Evolutionary conservation across 2,113 vertebrate genomes (phyloP).

Genomic region (Megaptera novaeangliae): DNA sequence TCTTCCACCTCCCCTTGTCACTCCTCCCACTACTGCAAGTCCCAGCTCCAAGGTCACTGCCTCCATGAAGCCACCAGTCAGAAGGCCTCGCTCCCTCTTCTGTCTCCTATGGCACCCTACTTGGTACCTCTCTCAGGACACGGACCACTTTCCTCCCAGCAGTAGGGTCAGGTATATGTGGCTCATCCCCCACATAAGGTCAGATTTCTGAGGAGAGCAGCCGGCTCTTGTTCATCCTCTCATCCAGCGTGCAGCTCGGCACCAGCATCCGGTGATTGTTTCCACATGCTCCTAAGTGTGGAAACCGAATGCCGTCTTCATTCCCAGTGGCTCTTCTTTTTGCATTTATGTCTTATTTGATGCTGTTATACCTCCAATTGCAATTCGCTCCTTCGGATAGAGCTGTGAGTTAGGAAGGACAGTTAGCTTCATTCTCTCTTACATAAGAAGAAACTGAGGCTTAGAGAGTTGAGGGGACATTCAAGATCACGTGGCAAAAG

Average conservation of each 20-base stretch:
- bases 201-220: background rate
- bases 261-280: rapidly evolving
- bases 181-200: background rate
- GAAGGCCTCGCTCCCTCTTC: background rate
- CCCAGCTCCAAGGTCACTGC: background rate
- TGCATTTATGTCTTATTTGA: background rate
- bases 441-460: background rate
- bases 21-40: background rate
- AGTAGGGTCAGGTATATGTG: too few species aligned
- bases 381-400: background rate
- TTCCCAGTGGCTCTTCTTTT: too few species aligned
- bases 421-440: background rate
- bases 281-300: background rate
- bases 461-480: background rate
- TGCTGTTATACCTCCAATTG: background rate
- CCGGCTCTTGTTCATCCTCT: background rate
- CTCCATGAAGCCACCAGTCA: background rate
- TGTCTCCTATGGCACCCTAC: background rate
- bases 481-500: background rate
- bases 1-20: background rate
- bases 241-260: background rate
- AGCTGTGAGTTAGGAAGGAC: background rate
- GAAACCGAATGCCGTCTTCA: too few species aligned
- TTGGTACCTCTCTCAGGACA: background rate
- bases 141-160: too few species aligned